Conservation (phyloP, 2,113 vertebrate genomes). For the Pionites leucogaster region DNA sequence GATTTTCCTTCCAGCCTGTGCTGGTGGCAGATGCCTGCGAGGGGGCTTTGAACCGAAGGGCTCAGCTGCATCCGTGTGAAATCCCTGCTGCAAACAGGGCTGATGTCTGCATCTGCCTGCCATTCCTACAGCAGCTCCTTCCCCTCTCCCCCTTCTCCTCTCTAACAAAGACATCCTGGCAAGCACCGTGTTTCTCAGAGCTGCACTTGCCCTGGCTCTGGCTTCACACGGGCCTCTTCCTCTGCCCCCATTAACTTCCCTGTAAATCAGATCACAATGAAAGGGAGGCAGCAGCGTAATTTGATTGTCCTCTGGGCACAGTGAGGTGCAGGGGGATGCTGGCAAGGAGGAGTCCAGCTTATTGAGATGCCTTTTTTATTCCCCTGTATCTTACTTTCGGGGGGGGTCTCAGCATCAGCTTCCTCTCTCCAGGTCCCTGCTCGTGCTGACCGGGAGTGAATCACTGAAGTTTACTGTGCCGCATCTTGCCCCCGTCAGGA, state of each 20-base stretch:
- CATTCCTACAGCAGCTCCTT: not conserved
- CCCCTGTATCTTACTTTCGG: not conserved
- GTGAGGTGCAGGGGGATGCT: not conserved
- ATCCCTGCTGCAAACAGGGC: not conserved
- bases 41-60: not conserved
- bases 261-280: conserved; percentile 29
- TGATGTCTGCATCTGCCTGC: not conserved
- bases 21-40: not conserved
- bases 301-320: conserved; percentile 2
- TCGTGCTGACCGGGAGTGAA: rapidly evolving
- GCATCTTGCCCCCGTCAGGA: not conserved
- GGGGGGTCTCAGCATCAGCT: not conserved
- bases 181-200: not conserved
- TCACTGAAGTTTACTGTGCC: rapidly evolving
- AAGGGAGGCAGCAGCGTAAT: conserved; percentile 12
- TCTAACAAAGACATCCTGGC: conserved; percentile 8
- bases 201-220: conserved; percentile 5
- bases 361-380: not conserved
- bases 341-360: not conserved
- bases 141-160: not conserved
- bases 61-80: not conserved
- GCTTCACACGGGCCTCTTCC: not conserved
- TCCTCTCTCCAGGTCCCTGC: not conserved
- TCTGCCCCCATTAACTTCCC: conserved; percentile 40
- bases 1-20: not conserved